These are phyloP conservation scores for Boleophthalmus pectinirostris DNA, from an alignment of 2,113 vertebrate species.

Conservation along the genomic window DNA sequence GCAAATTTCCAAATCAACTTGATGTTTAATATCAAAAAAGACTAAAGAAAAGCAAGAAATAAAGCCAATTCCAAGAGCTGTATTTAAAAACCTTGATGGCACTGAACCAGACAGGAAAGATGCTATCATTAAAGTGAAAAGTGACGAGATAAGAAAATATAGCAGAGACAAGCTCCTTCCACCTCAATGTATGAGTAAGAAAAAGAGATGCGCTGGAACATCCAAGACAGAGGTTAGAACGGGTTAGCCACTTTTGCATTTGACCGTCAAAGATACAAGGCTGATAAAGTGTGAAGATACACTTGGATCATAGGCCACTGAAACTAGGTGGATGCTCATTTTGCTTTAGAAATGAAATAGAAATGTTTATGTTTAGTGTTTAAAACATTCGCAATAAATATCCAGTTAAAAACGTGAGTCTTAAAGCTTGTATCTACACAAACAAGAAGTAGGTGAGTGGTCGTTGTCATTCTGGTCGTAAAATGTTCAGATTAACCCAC, in stretches of 20 bases:
- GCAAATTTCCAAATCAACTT: too few species aligned
- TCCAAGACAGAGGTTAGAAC: constrained; percentile 49
- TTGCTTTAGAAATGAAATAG: constrained; percentile 32
- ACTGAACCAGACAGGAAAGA: constrained; percentile 21
- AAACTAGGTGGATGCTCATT: constrained; percentile 37
- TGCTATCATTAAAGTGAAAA: constrained; percentile 39
- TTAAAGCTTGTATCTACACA: not conserved
- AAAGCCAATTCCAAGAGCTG: not conserved
- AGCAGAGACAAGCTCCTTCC: constrained; percentile 43
- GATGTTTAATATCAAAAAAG: not conserved
- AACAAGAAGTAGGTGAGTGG: too few species aligned
- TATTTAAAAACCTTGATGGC: constrained; percentile 33
- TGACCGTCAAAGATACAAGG: constrained; percentile 54
- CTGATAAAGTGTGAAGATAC: constrained; percentile 46
- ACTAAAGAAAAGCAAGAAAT: not conserved
- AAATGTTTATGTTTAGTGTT: constrained; percentile 10
- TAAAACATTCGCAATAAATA: not conserved
- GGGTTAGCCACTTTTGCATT: constrained; percentile 56
- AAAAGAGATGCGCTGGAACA: constrained; percentile 29
- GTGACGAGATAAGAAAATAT: constrained; percentile 45
- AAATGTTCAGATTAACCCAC: too few species aligned
- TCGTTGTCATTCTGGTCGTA: too few species aligned
- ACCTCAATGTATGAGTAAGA: constrained; percentile 42
- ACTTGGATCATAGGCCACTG: constrained; percentile 36
- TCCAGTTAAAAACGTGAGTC: not conserved